Percentiles rank a stretch among this genome's conserved stretches.
Evolutionary conservation across 1,140 invertebrate genomes (phyloP).

Genomic region (Heterodera schachtii): DNA sequence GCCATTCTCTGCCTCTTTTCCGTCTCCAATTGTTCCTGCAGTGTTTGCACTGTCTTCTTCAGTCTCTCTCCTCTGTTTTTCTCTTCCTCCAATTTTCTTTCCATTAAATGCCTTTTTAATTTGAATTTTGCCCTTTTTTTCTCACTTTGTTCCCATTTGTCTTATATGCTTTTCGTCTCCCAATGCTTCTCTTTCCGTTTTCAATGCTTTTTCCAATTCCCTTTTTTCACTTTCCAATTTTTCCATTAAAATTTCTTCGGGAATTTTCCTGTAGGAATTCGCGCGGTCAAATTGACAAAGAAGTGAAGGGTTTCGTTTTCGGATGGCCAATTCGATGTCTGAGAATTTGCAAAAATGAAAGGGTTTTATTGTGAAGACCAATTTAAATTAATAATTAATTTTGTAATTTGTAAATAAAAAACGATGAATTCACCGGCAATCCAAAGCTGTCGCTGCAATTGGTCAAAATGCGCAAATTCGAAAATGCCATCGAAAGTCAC

Average conservation of each 20-base stretch:
- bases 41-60: not conserved
- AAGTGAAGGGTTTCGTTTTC: not conserved
- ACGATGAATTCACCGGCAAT: not conserved
- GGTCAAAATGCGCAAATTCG: slow-evolving; percentile 5
- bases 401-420: not conserved
- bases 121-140: not conserved
- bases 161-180: not conserved
- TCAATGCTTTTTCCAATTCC: not conserved
- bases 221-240: slow-evolving; percentile 3
- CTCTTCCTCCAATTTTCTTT: slow-evolving; percentile 1
- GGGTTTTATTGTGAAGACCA: too few relatives aligned
- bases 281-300: not conserved
- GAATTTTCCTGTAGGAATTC: not conserved
- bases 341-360: not conserved
- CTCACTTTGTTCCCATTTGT: not conserved
- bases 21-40: slow-evolving; percentile 2
- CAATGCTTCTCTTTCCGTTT: not conserved
- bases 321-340: slow-evolving; percentile 13
- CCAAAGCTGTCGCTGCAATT: slow-evolving; percentile 11
- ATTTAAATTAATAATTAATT: too few relatives aligned
- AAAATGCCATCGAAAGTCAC: not conserved
- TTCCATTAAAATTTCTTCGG: not conserved
- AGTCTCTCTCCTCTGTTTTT: not conserved
- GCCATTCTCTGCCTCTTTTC: not conserved
- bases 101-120: not conserved